These are phyloP conservation scores for Panagrolaimus sp. DNA, from an alignment of 1,140 invertebrate species.

Conservation along the genomic window DNA sequence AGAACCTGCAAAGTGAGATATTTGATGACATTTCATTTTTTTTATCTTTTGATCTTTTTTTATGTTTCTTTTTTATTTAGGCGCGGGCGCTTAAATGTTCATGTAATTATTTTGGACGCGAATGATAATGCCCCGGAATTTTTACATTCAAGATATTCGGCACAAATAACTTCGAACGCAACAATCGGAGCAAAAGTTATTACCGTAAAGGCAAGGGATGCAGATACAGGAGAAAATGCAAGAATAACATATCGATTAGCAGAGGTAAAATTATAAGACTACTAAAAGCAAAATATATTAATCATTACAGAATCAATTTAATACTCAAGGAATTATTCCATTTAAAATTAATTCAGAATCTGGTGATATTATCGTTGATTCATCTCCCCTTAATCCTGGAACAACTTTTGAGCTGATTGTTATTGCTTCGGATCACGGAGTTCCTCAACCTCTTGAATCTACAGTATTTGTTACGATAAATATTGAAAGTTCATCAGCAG, in stretches of 20 bases:
- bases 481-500: constrained; percentile 62
- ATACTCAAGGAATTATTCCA: constrained; percentile 37
- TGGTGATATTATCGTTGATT: constrained; percentile 69
- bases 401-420: constrained; percentile 43
- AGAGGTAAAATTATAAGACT: constrained; percentile 30
- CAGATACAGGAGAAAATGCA: constrained; percentile 77
- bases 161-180: constrained; percentile 78
- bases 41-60: constrained; percentile 8
- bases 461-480: constrained; percentile 86
- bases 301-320: constrained; percentile 11
- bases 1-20: constrained; percentile 70
- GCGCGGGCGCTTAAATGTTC: constrained; percentile 75
- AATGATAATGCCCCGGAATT: constrained; percentile 94
- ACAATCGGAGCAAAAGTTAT: constrained; percentile 78
- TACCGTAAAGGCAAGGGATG: constrained; percentile 77
- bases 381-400: constrained; percentile 9
- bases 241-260: constrained; percentile 78
- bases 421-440: constrained; percentile 40
- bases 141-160: constrained; percentile 80
- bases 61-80: constrained; percentile 28
- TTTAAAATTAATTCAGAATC: constrained; percentile 79
- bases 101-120: constrained; percentile 80
- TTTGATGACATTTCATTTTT: constrained; percentile 8
- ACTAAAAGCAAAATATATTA: background rate
- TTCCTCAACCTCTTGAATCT: constrained; percentile 77